Base-by-base conservation (phyloP, 2,113 vertebrate genomes). In the Trinectes maculatus region DNA sequence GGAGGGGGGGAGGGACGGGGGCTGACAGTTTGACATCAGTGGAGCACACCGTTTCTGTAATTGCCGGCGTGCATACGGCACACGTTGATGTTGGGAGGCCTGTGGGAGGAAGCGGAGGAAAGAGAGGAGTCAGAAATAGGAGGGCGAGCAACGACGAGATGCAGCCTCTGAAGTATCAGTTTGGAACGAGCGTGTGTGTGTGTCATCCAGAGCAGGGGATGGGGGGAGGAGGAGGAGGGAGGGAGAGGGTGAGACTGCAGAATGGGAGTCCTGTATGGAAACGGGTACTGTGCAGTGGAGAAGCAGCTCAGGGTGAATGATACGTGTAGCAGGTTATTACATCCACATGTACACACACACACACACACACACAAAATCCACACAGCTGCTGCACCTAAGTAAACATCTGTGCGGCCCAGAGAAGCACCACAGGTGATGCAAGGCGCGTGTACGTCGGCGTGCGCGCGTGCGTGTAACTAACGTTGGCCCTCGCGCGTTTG, bases 11-110 rank as follows among this genome's bases (percentile, higher is more conserved):
- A 43, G 6, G 59, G 67, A 43, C 73, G 76, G 70, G 48, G 62
- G 77, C 59, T 86, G 87, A 89, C 87, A 89, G 87, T 69, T 88
- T 88, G 89, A 88, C 89, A 89, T 82, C 72, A 66, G 66, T 70
- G 31, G 73, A 76, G 72, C 80, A 74, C 77, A 57, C 56, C 42
- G 64, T 64, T 72, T 79, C 70, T 77, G 63, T 90, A 87, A 89
- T 87, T 90, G 84, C 85, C 77, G 70, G 71, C 29, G 33, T 82
- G 68, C 65, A 68, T 76, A 74, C 65, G 34, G 74, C 18, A 8
- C 53, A 9, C 62, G 75, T 60, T 57, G 28, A 52, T 39, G 76
- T 49, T 59, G 63, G 31, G 42, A 71, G 56, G 51, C 49, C 66
- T 74, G 71, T 66, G 62, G 48, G 71, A 61, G 60, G 40, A 54